Percentiles rank a stretch among this genome's conserved stretches.
These are phyloP conservation scores for Psittacula derbiana DNA, from an alignment of 2,797 vertebrate species.

Conservation along the genomic window DNA sequence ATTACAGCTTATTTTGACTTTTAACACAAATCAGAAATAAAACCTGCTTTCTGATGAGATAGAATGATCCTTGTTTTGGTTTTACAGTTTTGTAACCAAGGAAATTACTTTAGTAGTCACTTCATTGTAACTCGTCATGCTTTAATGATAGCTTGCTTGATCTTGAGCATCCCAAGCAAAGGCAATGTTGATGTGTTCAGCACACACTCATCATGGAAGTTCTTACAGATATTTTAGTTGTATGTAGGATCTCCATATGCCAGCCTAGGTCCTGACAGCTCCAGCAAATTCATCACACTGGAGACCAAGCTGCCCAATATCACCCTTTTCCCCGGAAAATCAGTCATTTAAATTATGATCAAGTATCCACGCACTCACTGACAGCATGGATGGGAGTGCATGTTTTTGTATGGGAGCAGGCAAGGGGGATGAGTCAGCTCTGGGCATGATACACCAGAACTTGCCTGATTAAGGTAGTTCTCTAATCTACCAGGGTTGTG, in stretches of 20 bases:
- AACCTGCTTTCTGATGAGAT: neutral
- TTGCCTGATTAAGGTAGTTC: neutral
- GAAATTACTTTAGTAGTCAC: neutral
- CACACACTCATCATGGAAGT: accelerated
- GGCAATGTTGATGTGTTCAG: neutral
- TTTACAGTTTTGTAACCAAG: neutral
- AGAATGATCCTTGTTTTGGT: neutral
- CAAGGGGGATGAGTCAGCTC: neutral
- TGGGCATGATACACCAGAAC: neutral
- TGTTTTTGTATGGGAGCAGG: neutral
- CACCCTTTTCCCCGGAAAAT: neutral
- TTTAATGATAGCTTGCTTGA: neutral
- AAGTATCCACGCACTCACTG: neutral
- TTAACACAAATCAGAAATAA: neutral
- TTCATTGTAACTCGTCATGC: neutral
- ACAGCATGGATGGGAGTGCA: accelerated
- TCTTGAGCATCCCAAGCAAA: neutral
- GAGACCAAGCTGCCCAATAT: neutral
- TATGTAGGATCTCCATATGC: neutral
- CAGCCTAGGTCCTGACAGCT: neutral
- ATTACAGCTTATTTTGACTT: neutral
- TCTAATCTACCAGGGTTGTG: neutral
- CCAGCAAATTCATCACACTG: neutral
- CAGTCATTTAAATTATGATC: accelerated
- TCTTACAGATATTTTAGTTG: neutral